These are phyloP conservation scores for Siphamia tubifer DNA, from an alignment of 2,113 vertebrate species.

Conservation along the genomic window DNA sequence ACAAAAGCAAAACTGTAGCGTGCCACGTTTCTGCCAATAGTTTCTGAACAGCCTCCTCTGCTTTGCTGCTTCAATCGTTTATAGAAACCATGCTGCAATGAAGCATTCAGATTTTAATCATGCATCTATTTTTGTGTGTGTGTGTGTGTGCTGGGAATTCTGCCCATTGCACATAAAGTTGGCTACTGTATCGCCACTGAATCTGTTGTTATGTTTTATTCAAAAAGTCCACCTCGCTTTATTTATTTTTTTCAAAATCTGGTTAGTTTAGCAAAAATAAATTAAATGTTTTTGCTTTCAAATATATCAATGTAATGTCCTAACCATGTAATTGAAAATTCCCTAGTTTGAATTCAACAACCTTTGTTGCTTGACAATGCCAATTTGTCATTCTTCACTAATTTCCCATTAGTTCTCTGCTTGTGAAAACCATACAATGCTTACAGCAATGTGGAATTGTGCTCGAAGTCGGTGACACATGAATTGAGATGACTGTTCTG, in stretches of 20 bases:
- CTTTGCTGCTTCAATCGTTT: conserved; percentile 19
- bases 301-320: too few relatives aligned
- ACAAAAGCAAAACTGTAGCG: neutral
- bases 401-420: neutral
- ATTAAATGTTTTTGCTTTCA: too few relatives aligned
- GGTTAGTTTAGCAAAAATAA: conserved; percentile 48
- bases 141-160: conserved; percentile 7
- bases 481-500: neutral
- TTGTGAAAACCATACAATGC: neutral
- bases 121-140: neutral
- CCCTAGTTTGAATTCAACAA: too few relatives aligned
- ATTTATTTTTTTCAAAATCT: conserved; percentile 30
- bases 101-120: conserved; percentile 24
- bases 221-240: neutral
- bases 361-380: neutral
- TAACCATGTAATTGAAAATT: too few relatives aligned
- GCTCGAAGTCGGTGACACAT: neutral
- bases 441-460: neutral
- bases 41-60: neutral
- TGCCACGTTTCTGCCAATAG: neutral
- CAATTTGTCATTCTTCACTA: neutral
- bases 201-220: conserved; percentile 35
- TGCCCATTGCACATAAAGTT: conserved; percentile 31
- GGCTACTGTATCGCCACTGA: conserved; percentile 3
- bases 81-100: conserved; percentile 22